Percentiles rank a stretch among this genome's conserved stretches.
These are phyloP conservation scores for Zonotrichia leucophrys DNA, from an alignment of 2,113 vertebrate genomes.

Conservation along the genomic window DNA sequence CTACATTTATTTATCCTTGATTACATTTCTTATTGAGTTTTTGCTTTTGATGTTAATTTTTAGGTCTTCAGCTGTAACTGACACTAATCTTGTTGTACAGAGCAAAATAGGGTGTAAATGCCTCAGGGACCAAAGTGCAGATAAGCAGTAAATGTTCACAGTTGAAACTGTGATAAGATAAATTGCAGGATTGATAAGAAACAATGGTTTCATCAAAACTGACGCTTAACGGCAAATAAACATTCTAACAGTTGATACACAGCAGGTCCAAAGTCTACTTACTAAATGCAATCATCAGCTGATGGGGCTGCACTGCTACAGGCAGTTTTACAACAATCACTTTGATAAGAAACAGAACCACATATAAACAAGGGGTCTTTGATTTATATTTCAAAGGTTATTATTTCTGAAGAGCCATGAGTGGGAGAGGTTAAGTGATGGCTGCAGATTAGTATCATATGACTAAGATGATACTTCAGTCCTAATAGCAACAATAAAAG, in stretches of 20 bases:
- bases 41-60: not conserved
- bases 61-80: not conserved
- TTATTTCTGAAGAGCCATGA: not conserved
- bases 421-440: not conserved
- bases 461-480: not conserved
- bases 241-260: not conserved
- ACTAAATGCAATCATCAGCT: not conserved
- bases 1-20: not conserved
- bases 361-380: not conserved
- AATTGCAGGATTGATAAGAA: not conserved
- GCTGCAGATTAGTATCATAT: not conserved
- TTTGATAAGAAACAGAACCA: not conserved
- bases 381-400: constrained; percentile 7
- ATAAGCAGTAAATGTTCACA: not conserved
- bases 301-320: not conserved
- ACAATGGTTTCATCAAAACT: not conserved
- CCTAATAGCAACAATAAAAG: not conserved
- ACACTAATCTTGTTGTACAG: not conserved
- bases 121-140: not conserved
- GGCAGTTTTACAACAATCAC: not conserved
- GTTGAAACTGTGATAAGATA: not conserved
- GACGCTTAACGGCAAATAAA: not conserved
- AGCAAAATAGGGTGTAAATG: not conserved
- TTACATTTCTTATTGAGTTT: not conserved
- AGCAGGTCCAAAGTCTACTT: not conserved